Percentiles rank a stretch among this genome's conserved stretches.
Evolutionary conservation across 2,888 invertebrate genomes (phyloP).

Genomic region (Lampropteryx suffumata): DNA sequence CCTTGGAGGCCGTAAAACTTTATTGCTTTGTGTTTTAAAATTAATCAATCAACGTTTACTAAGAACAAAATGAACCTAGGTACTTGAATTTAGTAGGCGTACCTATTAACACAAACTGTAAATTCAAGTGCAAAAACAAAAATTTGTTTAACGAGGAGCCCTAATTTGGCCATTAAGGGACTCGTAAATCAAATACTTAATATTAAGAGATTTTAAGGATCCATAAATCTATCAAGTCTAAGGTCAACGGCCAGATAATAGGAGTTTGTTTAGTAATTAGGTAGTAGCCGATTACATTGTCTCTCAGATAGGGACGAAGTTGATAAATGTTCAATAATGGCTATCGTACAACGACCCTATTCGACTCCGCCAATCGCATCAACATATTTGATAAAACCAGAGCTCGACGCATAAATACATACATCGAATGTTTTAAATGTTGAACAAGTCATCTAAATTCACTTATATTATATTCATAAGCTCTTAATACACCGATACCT

Average conservation of each 20-base stretch:
- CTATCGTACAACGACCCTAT: conserved; percentile 66
- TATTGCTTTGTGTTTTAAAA: conserved; percentile 28
- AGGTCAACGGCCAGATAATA: conserved; percentile 57
- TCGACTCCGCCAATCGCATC: conserved; percentile 38
- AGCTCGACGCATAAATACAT: conserved; percentile 47
- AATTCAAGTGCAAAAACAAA: too few relatives aligned
- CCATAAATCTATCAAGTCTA: conserved; percentile 11
- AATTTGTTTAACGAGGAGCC: too few relatives aligned
- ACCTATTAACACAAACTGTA: too few relatives aligned
- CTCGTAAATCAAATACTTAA: too few relatives aligned
- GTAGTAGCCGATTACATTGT: conserved; percentile 56
- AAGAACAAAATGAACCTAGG: conserved; percentile 2
- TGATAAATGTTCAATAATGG: conserved; percentile 54
- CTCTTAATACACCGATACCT: conserved; percentile 57
- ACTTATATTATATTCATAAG: conserved; percentile 66
- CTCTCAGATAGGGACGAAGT: conserved; percentile 53
- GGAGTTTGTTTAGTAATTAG: conserved; percentile 53
- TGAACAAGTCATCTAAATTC: conserved; percentile 52
- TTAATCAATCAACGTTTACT: conserved; percentile 26
- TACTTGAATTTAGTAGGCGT: background rate
- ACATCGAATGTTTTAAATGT: conserved; percentile 59
- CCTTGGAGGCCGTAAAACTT: conserved; percentile 26
- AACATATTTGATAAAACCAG: conserved; percentile 41
- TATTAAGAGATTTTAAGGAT: conserved; percentile 10
- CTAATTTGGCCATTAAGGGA: too few relatives aligned